Evolutionary conservation across 1,140 invertebrate species (phyloP).

Genomic region (Calliphora vicina): DNA sequence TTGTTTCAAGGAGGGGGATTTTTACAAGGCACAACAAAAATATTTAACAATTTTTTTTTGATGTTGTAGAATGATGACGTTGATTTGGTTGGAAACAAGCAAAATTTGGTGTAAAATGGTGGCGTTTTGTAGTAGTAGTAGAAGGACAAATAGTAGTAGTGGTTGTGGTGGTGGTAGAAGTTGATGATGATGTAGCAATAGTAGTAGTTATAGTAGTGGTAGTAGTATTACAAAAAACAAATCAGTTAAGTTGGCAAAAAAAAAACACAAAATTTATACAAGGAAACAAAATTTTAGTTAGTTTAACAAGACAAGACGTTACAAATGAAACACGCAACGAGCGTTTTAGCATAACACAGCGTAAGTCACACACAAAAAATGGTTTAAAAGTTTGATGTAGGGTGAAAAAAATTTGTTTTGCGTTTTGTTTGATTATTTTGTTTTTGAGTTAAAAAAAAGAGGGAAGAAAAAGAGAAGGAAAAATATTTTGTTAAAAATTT

Average conservation of each 20-base stretch:
- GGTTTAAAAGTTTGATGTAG: background rate
- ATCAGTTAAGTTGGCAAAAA: background rate
- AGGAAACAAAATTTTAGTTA: background rate
- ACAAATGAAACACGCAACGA: background rate
- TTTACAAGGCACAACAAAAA: background rate
- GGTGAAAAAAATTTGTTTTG: background rate
- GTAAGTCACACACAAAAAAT: background rate
- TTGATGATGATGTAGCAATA: conserved; percentile 21
- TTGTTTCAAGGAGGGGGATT: background rate
- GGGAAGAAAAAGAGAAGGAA: conserved; percentile 25
- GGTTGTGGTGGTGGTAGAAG: conserved; percentile 19
- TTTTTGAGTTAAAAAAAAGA: background rate
- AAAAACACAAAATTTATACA: too few species aligned
- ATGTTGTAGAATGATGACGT: background rate
- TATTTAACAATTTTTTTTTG: background rate
- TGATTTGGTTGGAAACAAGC: conserved; percentile 8
- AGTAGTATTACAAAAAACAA: background rate
- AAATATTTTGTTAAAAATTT: conserved; percentile 22
- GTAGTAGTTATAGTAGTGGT: conserved; percentile 10
- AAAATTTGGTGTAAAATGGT: background rate
- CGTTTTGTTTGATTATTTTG: too few species aligned
- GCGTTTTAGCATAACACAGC: background rate
- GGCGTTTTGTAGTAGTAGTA: conserved; percentile 7
- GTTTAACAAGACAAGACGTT: conserved; percentile 14
- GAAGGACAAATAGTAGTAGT: background rate